Evolutionary conservation across 1,140 invertebrate genomes (phyloP), one percentile per base, ranked within the genome.

Genomic region (Phymorhynchus buccinoides): DNA sequence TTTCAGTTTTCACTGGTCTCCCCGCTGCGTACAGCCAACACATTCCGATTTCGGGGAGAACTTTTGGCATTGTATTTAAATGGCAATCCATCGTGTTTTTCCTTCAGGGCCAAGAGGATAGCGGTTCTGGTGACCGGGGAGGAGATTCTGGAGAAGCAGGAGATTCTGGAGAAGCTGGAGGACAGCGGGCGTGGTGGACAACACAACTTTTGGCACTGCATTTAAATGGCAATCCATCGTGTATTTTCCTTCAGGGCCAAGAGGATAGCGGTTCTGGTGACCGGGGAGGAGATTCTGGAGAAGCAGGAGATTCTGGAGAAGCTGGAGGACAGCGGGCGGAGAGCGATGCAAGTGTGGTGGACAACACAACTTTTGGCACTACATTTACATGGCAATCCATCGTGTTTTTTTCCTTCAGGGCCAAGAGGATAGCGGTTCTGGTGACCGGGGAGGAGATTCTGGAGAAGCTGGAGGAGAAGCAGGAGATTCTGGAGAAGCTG

Each of bases 361-460:
- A 84, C 68, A 48, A n/a, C n/a, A n/a, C n/a, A n/a, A n/a, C n/a
- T n/a, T n/a, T n/a, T n/a, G n/a, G n/a, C n/a, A n/a, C n/a, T n/a
- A n/a, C n/a, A n/a, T n/a, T n/a, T n/a, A n/a, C n/a, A n/a, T n/a
- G n/a, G n/a, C n/a, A n/a, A n/a, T n/a, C n/a, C n/a, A n/a, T n/a
- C n/a, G n/a, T n/a, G n/a, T 48, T 48, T 48, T 48, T 18, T 48
- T 18, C 18, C 44, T 35, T 3, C 73, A 75, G 88, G n/a, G 88
- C 89, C 71, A 88, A 87, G 73, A 78, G 89, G 32, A 84, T 92
- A 14, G 86, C 87, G 71, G 88, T 92, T 18, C 79, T 92, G 41
- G 90, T 92, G 0, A 90, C 88, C 32, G 91, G 91, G 16, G 75
- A 84, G 68, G 84, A 85, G 14, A 93, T 92, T 82, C 87, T 88